Conservation (phyloP, 92 coral and sea anemone species). For the Siderastrea siderea region DNA sequence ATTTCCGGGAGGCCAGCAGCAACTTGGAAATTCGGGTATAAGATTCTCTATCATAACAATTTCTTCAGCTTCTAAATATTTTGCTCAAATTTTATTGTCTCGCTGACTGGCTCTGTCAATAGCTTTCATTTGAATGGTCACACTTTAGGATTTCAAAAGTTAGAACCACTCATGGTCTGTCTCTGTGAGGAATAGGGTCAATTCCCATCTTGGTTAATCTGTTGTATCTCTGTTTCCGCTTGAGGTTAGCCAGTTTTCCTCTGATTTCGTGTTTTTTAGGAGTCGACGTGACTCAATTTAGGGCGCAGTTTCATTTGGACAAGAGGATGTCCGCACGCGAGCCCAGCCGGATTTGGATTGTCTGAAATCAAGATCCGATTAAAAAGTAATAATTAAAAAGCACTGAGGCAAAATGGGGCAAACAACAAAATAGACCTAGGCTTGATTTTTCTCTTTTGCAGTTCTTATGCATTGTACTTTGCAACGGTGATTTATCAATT, state of each 20-base stretch:
- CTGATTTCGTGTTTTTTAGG: not conserved
- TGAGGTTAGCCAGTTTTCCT: constrained; percentile 2
- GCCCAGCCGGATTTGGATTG: constrained; percentile 35
- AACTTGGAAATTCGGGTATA: too few species aligned
- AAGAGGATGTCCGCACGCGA: constrained; percentile 36
- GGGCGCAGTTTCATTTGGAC: constrained; percentile 20
- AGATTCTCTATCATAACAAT: too few species aligned
- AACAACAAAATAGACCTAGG: too few species aligned
- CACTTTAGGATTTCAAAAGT: not conserved
- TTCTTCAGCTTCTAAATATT: too few species aligned
- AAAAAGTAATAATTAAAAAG: not conserved
- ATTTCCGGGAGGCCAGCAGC: too few species aligned
- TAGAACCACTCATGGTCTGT: too few species aligned
- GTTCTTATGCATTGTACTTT: too few species aligned
- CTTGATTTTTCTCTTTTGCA: too few species aligned
- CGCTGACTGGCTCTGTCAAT: not conserved
- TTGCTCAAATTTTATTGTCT: too few species aligned
- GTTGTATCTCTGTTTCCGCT: constrained; percentile 22
- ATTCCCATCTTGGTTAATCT: not conserved
- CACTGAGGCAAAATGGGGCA: not conserved
- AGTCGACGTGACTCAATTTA: constrained; percentile 7
- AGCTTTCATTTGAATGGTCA: not conserved
- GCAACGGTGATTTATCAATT: too few species aligned
- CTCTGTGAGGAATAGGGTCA: not conserved
- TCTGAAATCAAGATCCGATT: constrained; percentile 18